Evolutionary conservation across 2,797 vertebrate species (phyloP), one percentile per base, ranked within the genome.

Genomic region (Valencia hispanica): DNA sequence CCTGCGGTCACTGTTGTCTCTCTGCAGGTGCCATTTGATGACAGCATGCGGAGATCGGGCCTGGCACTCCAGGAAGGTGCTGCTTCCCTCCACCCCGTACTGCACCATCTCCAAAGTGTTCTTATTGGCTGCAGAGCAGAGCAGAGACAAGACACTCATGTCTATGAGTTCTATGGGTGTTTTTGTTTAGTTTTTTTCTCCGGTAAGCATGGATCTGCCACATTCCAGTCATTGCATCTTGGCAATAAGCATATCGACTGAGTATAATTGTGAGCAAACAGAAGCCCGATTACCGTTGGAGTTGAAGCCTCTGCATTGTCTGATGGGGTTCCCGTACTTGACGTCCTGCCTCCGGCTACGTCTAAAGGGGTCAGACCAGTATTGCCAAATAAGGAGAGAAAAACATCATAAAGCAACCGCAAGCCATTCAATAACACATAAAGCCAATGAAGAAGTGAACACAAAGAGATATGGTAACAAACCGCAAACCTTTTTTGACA

Each of bases 1-100:
- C 91, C 96, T 96, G 68, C 97, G 96, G 88, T 99, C 98, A 5
- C 96, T 97, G 94, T 97, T 96, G 84, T 98, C 97, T 91, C 96
- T 95, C 94, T 99, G 98, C 72, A 98, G 95, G 74, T 99, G 96
- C 98, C 98, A 99, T 85, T 98, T 99, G 82, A 99, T 57, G 1
- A 96, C 87, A 51, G 97, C 98, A 9, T 99, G 98, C 0, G 98
- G 98, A 0, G 98, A 99, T 86, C 96, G 97, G 72, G 98, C 97
- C 93, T 98, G 97, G 92, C 98, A 99, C 89, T 99, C 98, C 61
- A 99, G 95, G 92, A 99, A 99, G 77, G 97, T 97, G 0, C 97
- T 97, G 79, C 98, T 99, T 82, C 98, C 97, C 59, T 97, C 98
- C 88, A 99, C 98, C 0, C 97, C 98, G 0, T 99, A 99, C 93